A percentile compares a stretch with the other conserved stretches of the same genome.
These are phyloP conservation scores for Drosophila micromelanica DNA, from an alignment of 1,140 invertebrate genomes.

Conservation along the genomic window DNA sequence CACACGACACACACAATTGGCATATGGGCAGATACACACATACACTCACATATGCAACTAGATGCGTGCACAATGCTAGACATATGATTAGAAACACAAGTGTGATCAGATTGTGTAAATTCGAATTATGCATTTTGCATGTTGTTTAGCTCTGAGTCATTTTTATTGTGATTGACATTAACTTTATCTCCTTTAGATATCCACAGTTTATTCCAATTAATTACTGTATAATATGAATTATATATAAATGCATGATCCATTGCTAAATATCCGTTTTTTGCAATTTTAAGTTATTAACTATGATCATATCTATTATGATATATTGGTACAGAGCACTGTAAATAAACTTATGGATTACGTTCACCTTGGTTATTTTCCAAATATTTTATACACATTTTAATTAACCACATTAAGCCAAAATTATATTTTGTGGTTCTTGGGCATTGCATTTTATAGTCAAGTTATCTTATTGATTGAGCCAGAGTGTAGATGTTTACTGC, in stretches of 20 bases:
- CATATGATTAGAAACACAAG: conserved; percentile 27
- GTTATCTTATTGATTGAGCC: background rate
- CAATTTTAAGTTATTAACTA: too few relatives aligned
- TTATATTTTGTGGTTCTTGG: too few relatives aligned
- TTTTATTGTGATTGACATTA: background rate
- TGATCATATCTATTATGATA: too few relatives aligned
- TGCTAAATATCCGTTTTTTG: too few relatives aligned
- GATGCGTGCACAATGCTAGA: conserved; percentile 13
- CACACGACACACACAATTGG: conserved; percentile 71
- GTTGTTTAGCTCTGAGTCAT: background rate
- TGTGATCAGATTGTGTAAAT: background rate
- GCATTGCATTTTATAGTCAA: too few relatives aligned
- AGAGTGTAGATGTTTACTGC: background rate
- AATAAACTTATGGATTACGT: too few relatives aligned
- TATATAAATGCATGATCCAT: too few relatives aligned
- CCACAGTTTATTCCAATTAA: background rate
- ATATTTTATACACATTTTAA: too few relatives aligned
- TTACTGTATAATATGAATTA: background rate
- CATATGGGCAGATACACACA: conserved; percentile 67
- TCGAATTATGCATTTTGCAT: background rate
- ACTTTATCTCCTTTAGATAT: conserved; percentile 1
- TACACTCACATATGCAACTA: conserved; percentile 12
- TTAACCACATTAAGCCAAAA: too few relatives aligned
- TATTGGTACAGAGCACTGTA: too few relatives aligned
- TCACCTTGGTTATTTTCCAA: too few relatives aligned